Evolutionary conservation across 2,888 invertebrate species (phyloP), one percentile per base, ranked within the genome.

Genomic region (Myopa tessellatipennis): DNA sequence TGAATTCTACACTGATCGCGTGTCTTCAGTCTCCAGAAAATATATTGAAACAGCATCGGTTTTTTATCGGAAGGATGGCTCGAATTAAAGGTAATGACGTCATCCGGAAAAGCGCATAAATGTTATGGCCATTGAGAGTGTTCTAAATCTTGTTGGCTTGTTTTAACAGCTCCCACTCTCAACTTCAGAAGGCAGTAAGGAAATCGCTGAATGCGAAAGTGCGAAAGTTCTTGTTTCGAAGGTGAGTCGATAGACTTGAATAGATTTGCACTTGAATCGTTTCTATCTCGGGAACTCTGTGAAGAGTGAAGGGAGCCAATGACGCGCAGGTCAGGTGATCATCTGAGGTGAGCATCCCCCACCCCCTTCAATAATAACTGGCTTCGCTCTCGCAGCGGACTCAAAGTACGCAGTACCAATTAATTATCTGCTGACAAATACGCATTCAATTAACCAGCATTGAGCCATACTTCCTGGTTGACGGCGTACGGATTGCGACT

Each of bases 351-450:
- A n/a, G n/a, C n/a, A n/a, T n/a, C 45, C 45, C 7, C 45, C 45
- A 0, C 45, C 2, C 26, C 26, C 26, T 26, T 26, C 26, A 26
- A 26, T 26, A 26, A 26, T 26, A 1, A 26, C 26, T 26, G 26
- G 26, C 26, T 26, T 26, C 26, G 26, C 26, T 26, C 26, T 26
- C 45, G 45, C 45, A 6, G 45, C 10, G 45, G 10, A 2, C 14
- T 10, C 58, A 12, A 60, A 60, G 60, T 18, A 60, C 60, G 18
- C 60, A 60, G 26, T 16, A 18, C 40, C 18, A 40, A 69, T 40
- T 45, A 8, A 69, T 45, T 69, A 38, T 14, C 55, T 8, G 70
- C 34, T 55, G 55, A 74, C 74, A 52, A 55, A 74, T 55, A 67
- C 73, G 73, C 61, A 63, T 60, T 73, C 73, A 50, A 45, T 50